Conservation (phyloP, 2,888 invertebrate species). For the Loripinus fragilis region DNA sequence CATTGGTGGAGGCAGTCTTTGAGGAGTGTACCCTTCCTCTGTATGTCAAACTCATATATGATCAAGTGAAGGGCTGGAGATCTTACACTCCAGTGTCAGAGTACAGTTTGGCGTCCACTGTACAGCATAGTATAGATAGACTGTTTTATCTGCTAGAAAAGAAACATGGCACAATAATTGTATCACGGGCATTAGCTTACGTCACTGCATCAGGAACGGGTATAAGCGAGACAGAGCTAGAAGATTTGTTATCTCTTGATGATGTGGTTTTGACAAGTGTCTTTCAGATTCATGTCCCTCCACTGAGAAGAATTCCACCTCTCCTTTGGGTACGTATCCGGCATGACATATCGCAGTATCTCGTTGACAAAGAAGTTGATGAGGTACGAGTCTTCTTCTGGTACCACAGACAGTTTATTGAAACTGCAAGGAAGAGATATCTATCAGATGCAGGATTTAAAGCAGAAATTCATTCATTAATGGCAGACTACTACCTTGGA, state of each 20-base stretch:
- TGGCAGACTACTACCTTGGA: constrained; percentile 80
- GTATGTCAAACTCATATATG: constrained; percentile 76
- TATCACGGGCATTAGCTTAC: constrained; percentile 73
- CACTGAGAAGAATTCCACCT: constrained; percentile 77
- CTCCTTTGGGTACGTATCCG: constrained; percentile 76
- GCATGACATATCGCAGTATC: constrained; percentile 73
- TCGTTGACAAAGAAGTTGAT: constrained; percentile 76
- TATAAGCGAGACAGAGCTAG: constrained; percentile 77
- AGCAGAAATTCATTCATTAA: constrained; percentile 71
- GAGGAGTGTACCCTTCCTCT: constrained; percentile 74
- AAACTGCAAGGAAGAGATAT: constrained; percentile 72
- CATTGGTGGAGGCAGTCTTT: constrained; percentile 70
- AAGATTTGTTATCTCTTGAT: constrained; percentile 79
- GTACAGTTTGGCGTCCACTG: constrained; percentile 62
- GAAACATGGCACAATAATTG: constrained; percentile 74
- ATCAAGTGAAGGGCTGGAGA: constrained; percentile 72
- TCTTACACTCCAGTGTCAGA: constrained; percentile 71
- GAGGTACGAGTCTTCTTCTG: constrained; percentile 77
- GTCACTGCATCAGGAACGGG: constrained; percentile 75
- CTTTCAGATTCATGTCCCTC: constrained; percentile 77
- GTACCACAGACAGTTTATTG: constrained; percentile 80
- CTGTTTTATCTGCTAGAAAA: constrained; percentile 74
- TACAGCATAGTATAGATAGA: constrained; percentile 75
- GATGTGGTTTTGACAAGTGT: constrained; percentile 75
- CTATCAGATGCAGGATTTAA: constrained; percentile 53